Conservation (phyloP, 2,113 vertebrate genomes). For the Python bivittatus region DNA sequence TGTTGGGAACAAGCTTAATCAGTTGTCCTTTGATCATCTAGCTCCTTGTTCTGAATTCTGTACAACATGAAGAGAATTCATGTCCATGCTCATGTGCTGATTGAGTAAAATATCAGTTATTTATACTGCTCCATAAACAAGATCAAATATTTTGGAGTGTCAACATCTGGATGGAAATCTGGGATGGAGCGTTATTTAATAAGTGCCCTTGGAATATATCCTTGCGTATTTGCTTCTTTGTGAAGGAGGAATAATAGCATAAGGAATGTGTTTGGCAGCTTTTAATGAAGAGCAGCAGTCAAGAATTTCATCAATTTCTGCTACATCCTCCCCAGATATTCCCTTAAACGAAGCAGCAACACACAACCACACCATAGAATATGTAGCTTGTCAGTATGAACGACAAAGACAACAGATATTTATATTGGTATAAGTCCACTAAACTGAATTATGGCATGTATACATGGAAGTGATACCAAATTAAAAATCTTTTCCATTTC, state of each 20-base stretch:
- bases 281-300: constrained; percentile 17
- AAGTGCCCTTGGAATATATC: constrained; percentile 16
- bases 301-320: constrained; percentile 45
- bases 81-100: background rate
- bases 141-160: background rate
- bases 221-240: constrained; percentile 1
- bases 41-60: background rate
- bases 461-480: background rate
- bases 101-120: background rate
- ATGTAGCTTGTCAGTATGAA: constrained; percentile 7
- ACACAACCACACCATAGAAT: constrained; percentile 3
- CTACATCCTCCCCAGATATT: constrained; percentile 35
- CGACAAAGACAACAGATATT: constrained; percentile 3
- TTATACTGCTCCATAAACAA: background rate
- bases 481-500: constrained; percentile 1
- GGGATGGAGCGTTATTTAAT: background rate
- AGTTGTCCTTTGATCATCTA: background rate
- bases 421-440: background rate
- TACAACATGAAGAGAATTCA: background rate
- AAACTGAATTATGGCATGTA: constrained; percentile 25
- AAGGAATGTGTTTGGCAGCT: constrained; percentile 22
- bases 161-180: background rate
- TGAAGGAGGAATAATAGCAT: constrained; percentile 11
- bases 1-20: background rate
- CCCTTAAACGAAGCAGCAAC: constrained; percentile 29